Percentiles rank a stretch among this genome's conserved stretches.
These are phyloP conservation scores for Chymomyza caudatula DNA, from an alignment of 2,888 invertebrate genomes.

Conservation along the genomic window DNA sequence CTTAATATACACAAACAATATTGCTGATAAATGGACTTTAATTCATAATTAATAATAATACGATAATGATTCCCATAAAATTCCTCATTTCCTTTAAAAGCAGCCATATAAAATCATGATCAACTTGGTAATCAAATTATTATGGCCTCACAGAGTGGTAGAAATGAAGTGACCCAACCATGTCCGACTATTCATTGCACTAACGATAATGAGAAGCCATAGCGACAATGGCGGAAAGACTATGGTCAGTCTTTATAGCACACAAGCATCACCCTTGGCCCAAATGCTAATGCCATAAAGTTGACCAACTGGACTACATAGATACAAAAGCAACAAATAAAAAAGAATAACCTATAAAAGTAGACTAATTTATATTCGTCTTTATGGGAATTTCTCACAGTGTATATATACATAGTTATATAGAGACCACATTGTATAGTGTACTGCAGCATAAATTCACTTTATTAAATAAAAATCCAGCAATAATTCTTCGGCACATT, in stretches of 20 bases:
- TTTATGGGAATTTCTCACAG: conserved; percentile 65
- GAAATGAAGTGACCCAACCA: neutral
- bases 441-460: conserved; percentile 54
- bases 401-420: too few relatives aligned
- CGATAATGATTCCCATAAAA: conserved; percentile 21
- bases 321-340: neutral
- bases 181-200: neutral
- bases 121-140: neutral
- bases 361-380: conserved; percentile 61
- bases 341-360: conserved; percentile 42
- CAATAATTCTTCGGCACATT: conserved; percentile 68
- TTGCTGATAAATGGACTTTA: too few relatives aligned
- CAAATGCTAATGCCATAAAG: conserved; percentile 44
- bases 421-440: conserved; percentile 37
- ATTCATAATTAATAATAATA: too few relatives aligned
- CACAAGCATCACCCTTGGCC: conserved; percentile 32
- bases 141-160: neutral
- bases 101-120: neutral
- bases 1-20: too few relatives aligned
- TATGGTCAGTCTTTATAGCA: neutral
- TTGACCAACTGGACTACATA: conserved; percentile 43
- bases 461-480: conserved; percentile 67
- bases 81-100: conserved; percentile 8
- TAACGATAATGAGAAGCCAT: neutral
- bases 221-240: neutral